These are phyloP conservation scores for Caenorhabditis tropicalis DNA, from an alignment of 1,140 invertebrate genomes.

Conservation along the genomic window DNA sequence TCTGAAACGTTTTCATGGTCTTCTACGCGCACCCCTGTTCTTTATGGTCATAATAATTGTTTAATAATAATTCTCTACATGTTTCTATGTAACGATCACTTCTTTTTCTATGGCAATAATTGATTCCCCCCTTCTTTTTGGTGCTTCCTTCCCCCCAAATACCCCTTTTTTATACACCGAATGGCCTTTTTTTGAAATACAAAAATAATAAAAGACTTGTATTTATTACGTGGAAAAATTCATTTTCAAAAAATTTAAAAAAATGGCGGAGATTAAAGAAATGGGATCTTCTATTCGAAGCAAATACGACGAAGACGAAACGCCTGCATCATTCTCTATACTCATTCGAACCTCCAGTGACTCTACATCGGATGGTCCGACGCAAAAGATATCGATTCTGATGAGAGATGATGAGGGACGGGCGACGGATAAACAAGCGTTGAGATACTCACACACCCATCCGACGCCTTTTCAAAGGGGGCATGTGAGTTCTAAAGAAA, in stretches of 20 bases:
- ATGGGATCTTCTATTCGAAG: background rate
- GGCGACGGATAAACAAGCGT: constrained; percentile 6
- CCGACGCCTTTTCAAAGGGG: background rate
- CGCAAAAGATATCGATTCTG: background rate
- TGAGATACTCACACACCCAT: constrained; percentile 20
- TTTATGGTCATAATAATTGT: background rate
- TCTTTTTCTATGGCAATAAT: constrained; percentile 32
- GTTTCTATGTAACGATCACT: constrained; percentile 12
- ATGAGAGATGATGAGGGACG: constrained; percentile 24
- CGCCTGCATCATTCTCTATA: background rate
- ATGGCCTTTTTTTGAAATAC: too few relatives aligned
- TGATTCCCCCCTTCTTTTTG: background rate
- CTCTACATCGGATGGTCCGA: background rate
- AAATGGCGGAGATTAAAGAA: too few relatives aligned
- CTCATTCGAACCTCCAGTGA: background rate
- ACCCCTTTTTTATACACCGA: background rate
- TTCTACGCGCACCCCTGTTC: background rate
- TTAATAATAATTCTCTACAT: background rate
- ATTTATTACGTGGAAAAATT: too few relatives aligned
- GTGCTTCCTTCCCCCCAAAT: background rate
- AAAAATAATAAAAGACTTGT: too few relatives aligned
- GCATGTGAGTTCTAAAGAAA: background rate
- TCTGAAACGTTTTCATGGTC: too few relatives aligned
- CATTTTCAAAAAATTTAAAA: too few relatives aligned
- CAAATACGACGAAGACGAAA: background rate